A percentile compares a stretch with the other conserved stretches of the same genome.
phyloP scores from a whole-genome alignment of 2,113 vertebrate species.

The Melanerpes formicivorus region DNA sequence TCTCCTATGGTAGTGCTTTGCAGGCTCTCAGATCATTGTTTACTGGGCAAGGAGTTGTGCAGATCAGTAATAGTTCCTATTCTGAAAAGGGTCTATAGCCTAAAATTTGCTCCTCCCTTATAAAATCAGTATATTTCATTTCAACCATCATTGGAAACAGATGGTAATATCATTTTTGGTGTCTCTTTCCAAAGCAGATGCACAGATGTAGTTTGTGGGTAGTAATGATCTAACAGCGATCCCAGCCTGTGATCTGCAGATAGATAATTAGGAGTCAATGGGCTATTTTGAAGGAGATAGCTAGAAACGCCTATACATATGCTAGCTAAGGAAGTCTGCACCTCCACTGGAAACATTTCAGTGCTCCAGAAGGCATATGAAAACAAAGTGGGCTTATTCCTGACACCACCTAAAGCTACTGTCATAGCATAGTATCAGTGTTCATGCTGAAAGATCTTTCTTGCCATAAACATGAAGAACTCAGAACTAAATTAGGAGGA shows the following conservation, averaged over 20 bases:
- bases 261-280: slow-evolving; percentile 8
- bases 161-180: slow-evolving; percentile 10
- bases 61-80: neutral
- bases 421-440: neutral
- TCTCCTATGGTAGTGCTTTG: neutral
- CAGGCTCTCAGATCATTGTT: neutral
- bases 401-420: slow-evolving; percentile 7
- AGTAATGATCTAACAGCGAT: slow-evolving; percentile 6
- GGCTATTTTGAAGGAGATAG: slow-evolving; percentile 17
- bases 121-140: neutral
- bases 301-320: neutral
- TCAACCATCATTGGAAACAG: slow-evolving; percentile 7
- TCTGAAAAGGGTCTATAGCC: neutral
- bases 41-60: neutral
- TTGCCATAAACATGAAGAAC: slow-evolving; percentile 20
- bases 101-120: neutral
- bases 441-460: neutral
- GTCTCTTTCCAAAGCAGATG: slow-evolving; percentile 24
- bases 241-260: slow-evolving; percentile 17
- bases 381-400: slow-evolving; percentile 23
- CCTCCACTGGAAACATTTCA: neutral
- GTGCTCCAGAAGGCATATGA: neutral
- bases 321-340: neutral
- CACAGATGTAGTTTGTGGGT: neutral
- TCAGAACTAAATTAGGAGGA: slow-evolving; percentile 37